Evolutionary conservation across 2,113 vertebrate species (phyloP), one percentile per base, ranked within the genome.

Genomic region (Platysternon megacephalum): DNA sequence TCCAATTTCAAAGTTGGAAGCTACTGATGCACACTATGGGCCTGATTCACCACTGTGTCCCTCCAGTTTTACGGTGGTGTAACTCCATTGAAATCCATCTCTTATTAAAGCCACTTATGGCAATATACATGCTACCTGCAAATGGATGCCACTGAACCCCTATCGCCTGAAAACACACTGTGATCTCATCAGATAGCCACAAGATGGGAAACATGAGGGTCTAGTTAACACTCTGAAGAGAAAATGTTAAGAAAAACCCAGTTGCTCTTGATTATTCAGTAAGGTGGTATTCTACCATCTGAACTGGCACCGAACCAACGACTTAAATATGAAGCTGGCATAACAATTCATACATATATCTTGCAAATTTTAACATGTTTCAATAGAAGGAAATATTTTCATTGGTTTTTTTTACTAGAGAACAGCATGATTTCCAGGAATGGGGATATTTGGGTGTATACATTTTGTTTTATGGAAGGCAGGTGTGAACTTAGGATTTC

Each of bases 81-180:
- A 68, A n/a, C 35, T 16, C 61, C 61, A 35, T 14, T n/a, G 32
- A 68, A n/a, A n/a, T 65, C 8, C 35, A n/a, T 68, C 32, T n/a
- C 56, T 58, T 28, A 58, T 13, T 58, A 58, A 58, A 51, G 39
- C 48, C 68, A 8, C 5, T 5, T 81, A 42, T 93, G 56, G 42
- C 28, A n/a, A 49, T 1, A 5, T 17, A 4, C 28, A 11, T 11
- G 4, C 56, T 86, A 9, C 35, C 82, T 56, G 53, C 8, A n/a
- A 52, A 81, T 24, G 52, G 39, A 11, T 28, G 68, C 53, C 0
- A 2, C 28, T 22, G 80, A 78, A 93, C 88, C 87, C 90, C 80
- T 19, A 44, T 52, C 10, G 22, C 16, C 32, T 1, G 0, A 72
- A 84, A 32, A 16, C 0, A 1, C 4, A 2, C 12, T 79, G 2